Base-by-base conservation (phyloP, 2,888 invertebrate species). In the Conops quadrifasciatus region DNA sequence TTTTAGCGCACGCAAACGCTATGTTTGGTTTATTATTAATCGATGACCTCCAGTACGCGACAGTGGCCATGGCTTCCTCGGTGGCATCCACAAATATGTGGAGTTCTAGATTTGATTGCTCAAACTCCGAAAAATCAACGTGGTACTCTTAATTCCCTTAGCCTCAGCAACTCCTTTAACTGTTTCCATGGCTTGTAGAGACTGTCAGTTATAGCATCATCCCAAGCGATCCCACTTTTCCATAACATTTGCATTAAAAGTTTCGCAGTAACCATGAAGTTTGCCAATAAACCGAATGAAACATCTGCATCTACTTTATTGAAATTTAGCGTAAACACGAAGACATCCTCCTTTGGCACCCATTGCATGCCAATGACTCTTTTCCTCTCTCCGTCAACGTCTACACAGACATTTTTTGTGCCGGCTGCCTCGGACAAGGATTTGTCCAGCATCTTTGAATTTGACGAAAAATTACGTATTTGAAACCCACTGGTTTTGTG, bases 281-380 rank as follows among this genome's bases (percentile, higher is more conserved):
- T 76, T 0, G 73, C 58, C 0, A 78, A 66, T 7, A 80, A 65
- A 0, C 79, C 79, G 3, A 79, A 70, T 0, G 78, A 3, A n/a
- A n/a, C 3, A 5, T n/a, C 49, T 49, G 2, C 4, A 49, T 2
- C 4, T n/a, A 19, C 19, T n/a, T 49, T 49, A 16, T 49, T 2
- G 2, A 15, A 15, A 5, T n/a, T n/a, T 19, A 49, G n/a, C 7
- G 3, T 3, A 49, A 2, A 49, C 2, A 49, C 49, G 11, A 19
- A 19, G 2, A 19, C 7, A 19, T 19, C 19, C 11, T 11, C 11
- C n/a, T 15, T 5, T 4, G 19, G 15, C 49, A 19, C 49, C 19
- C n/a, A 49, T 11, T 19, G 15, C 19, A n/a, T 15, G 3, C 19
- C 49, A 19, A 19, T 2, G n/a, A 49, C 19, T n/a, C n/a, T 3